A percentile compares a stretch with the other conserved stretches of the same genome.
These are phyloP conservation scores for Montifringilla adamsi DNA, from an alignment of 2,113 vertebrate species.

Conservation along the genomic window DNA sequence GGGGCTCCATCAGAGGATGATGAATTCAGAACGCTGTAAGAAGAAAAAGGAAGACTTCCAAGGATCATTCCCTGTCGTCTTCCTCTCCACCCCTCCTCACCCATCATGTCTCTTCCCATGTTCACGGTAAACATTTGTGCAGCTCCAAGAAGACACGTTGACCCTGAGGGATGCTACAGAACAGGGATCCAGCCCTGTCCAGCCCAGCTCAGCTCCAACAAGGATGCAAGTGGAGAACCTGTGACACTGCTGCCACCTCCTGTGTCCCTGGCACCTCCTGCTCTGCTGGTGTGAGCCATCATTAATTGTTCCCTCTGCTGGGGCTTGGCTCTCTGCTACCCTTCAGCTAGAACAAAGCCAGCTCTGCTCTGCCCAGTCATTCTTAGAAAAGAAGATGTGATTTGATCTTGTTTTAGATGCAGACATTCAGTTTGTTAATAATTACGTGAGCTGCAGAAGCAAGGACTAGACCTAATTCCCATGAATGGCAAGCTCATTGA, in stretches of 20 bases:
- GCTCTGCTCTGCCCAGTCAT: not conserved
- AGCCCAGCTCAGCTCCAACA: not conserved
- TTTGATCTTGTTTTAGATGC: slow-evolving; percentile 42
- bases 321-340: not conserved
- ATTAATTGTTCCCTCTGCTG: not conserved
- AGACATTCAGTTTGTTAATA: slow-evolving; percentile 46
- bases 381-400: not conserved
- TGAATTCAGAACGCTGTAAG: not conserved
- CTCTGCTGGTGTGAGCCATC: not conserved
- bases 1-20: not conserved
- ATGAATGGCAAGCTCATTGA: slow-evolving; percentile 30
- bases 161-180: not conserved
- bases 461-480: slow-evolving; percentile 17
- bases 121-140: not conserved
- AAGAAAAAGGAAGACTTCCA: not conserved
- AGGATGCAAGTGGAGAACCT: not conserved
- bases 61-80: not conserved
- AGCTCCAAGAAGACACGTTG: not conserved
- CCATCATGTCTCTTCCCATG: not conserved
- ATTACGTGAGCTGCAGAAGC: slow-evolving; percentile 14
- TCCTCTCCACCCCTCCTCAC: not conserved
- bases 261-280: not conserved
- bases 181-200: fast-evolving
- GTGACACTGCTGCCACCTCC: not conserved
- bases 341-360: not conserved